Evolutionary conservation across 1,140 invertebrate genomes (phyloP).

Genomic region (Papilio dardanus): DNA sequence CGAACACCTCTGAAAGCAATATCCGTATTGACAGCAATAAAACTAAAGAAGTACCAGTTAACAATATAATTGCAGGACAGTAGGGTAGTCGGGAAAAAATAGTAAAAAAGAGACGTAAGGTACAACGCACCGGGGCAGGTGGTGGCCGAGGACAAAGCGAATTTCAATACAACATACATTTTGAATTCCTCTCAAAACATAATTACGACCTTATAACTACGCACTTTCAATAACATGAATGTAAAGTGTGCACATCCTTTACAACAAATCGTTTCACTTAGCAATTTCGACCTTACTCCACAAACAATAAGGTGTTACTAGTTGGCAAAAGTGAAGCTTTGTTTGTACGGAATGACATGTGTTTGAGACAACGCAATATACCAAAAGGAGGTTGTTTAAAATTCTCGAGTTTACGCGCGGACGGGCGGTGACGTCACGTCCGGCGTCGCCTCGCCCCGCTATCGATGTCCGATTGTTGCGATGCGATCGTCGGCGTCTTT

Average conservation of each 20-base stretch:
- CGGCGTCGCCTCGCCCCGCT: conserved; percentile 63
- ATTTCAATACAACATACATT: conserved; percentile 41
- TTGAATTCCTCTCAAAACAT: conserved; percentile 62
- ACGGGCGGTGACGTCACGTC: conserved; percentile 74
- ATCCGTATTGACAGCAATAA: conserved; percentile 31
- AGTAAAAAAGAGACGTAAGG: conserved; percentile 6
- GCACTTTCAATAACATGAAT: conserved; percentile 69
- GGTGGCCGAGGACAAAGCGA: conserved; percentile 26
- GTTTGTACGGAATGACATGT: conserved; percentile 71
- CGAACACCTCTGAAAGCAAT: conserved; percentile 18
- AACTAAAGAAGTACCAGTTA: conserved; percentile 19
- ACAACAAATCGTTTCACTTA: background rate
- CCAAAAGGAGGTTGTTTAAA: conserved; percentile 78
- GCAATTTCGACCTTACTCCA: conserved; percentile 51
- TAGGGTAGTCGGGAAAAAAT: conserved; percentile 28
- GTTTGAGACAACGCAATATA: conserved; percentile 68
- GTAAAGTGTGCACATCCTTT: conserved; percentile 62
- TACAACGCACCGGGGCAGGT: conserved; percentile 15
- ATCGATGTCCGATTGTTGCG: conserved; percentile 66
- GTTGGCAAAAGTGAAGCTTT: conserved; percentile 46
- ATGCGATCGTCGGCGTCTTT: conserved; percentile 46
- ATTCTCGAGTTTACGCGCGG: conserved; percentile 76
- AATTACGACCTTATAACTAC: conserved; percentile 67
- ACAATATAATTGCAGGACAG: conserved; percentile 24
- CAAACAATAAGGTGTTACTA: conserved; percentile 46